Evolutionary conservation across 1,140 invertebrate species (phyloP).

Genomic region (Pachypsylla venusta): DNA sequence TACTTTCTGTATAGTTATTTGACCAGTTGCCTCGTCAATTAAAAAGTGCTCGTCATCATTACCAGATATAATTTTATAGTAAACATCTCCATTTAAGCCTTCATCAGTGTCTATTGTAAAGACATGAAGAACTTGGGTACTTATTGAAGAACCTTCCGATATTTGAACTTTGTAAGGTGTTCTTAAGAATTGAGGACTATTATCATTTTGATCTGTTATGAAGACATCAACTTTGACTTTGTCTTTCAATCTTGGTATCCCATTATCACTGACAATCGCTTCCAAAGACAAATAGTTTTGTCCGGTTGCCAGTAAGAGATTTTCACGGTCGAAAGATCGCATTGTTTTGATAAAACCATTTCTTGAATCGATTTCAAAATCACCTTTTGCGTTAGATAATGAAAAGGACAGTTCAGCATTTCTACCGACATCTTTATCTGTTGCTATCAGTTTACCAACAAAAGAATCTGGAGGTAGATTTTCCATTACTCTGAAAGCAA

Average conservation of each 20-base stretch:
- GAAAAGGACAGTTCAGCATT: constrained; percentile 86
- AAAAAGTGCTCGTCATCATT: constrained; percentile 65
- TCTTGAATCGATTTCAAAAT: constrained; percentile 75
- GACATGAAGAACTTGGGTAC: constrained; percentile 66
- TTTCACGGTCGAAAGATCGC: constrained; percentile 72
- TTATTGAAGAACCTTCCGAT: constrained; percentile 59
- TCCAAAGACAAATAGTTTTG: constrained; percentile 65
- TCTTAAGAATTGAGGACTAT: constrained; percentile 67
- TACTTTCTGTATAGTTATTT: constrained; percentile 53
- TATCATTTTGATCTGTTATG: constrained; percentile 85
- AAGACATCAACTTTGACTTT: constrained; percentile 78
- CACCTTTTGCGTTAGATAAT: constrained; percentile 53
- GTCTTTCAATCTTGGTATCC: constrained; percentile 57
- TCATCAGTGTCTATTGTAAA: constrained; percentile 78
- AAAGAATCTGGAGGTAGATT: constrained; percentile 77
- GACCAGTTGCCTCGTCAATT: constrained; percentile 75
- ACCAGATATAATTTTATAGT: constrained; percentile 64
- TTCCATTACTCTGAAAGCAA: constrained; percentile 70
- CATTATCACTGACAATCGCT: constrained; percentile 76
- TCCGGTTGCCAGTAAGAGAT: constrained; percentile 54
- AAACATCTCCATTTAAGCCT: constrained; percentile 77
- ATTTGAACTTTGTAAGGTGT: constrained; percentile 70
- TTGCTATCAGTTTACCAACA: constrained; percentile 74
- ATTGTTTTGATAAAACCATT: constrained; percentile 84
- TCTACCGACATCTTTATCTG: constrained; percentile 75